phyloP scores from a whole-genome alignment of 2,797 vertebrate genomes.

The Hemibagrus guttatus region DNA sequence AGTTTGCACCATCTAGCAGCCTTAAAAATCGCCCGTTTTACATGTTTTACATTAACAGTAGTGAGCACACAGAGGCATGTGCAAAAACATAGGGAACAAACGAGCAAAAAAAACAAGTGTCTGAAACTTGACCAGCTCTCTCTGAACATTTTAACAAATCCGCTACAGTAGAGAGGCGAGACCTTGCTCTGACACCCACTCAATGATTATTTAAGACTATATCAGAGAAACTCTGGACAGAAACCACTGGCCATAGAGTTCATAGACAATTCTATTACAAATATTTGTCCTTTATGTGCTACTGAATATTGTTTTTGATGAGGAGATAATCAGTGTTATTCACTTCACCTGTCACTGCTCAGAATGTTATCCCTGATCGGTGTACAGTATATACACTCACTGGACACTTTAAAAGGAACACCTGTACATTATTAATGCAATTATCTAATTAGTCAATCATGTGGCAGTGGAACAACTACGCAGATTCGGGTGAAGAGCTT shows the following conservation, averaged over 20 bases:
- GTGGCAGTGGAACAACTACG: background rate
- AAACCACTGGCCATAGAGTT: background rate
- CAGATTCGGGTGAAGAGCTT: background rate
- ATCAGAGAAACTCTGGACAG: background rate
- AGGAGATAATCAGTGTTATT: no score
- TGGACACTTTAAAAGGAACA: no score
- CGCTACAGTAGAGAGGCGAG: background rate
- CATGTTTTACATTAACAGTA: background rate
- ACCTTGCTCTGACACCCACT: slow-evolving; percentile 24
- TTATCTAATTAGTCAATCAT: background rate
- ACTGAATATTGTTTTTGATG: no score
- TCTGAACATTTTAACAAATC: slow-evolving; percentile 2
- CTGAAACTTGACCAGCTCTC: background rate
- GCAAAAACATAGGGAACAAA: background rate
- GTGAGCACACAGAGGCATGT: background rate
- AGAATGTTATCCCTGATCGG: background rate
- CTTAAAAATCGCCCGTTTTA: background rate
- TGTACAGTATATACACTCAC: background rate
- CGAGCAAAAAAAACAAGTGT: background rate
- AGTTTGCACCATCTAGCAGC: background rate
- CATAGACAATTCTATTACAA: background rate
- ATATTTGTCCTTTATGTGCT: slow-evolving; percentile 9
- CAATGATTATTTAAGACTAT: background rate
- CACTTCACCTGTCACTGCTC: no score
- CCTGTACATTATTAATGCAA: background rate